Conservation (phyloP, 2,888 invertebrate species). For the Acrocera orbiculus region DNA sequence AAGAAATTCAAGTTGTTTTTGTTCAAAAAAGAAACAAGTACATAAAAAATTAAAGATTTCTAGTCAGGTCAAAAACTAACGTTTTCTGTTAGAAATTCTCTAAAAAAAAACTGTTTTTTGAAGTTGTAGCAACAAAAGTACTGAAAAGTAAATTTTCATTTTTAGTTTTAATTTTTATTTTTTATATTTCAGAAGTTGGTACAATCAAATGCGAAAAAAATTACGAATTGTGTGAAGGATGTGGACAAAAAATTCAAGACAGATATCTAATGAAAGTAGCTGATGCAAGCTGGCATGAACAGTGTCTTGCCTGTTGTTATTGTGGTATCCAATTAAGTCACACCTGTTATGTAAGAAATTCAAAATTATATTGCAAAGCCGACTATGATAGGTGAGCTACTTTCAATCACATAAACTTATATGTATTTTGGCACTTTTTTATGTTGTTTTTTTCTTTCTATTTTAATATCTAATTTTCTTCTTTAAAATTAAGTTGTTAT, state of each 20-base stretch:
- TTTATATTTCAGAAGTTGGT: slow-evolving; percentile 28
- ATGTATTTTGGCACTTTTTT: too few relatives aligned
- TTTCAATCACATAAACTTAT: too few relatives aligned
- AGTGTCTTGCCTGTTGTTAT: slow-evolving; percentile 87
- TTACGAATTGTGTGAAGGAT: slow-evolving; percentile 83
- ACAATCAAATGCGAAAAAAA: slow-evolving; percentile 62
- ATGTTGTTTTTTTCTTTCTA: too few relatives aligned
- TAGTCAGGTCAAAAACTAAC: too few relatives aligned
- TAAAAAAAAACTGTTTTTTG: too few relatives aligned
- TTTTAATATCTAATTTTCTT: too few relatives aligned
- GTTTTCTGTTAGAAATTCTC: too few relatives aligned
- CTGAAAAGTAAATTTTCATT: neutral
- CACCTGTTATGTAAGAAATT: slow-evolving; percentile 87
- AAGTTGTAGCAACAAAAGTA: too few relatives aligned
- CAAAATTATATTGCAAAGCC: slow-evolving; percentile 88
- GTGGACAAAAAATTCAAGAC: slow-evolving; percentile 88
- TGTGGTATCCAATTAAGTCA: slow-evolving; percentile 80
- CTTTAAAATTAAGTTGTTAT: too few relatives aligned
- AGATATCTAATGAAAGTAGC: slow-evolving; percentile 88
- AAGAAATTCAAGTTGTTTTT: too few relatives aligned
- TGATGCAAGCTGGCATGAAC: slow-evolving; percentile 91
- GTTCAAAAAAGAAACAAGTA: too few relatives aligned
- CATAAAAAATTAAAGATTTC: too few relatives aligned
- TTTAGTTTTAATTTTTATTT: slow-evolving; percentile 8
- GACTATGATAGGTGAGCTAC: slow-evolving; percentile 84